phyloP scores from a whole-genome alignment of 2,113 vertebrate species.

The Acrocephalus kingi region DNA sequence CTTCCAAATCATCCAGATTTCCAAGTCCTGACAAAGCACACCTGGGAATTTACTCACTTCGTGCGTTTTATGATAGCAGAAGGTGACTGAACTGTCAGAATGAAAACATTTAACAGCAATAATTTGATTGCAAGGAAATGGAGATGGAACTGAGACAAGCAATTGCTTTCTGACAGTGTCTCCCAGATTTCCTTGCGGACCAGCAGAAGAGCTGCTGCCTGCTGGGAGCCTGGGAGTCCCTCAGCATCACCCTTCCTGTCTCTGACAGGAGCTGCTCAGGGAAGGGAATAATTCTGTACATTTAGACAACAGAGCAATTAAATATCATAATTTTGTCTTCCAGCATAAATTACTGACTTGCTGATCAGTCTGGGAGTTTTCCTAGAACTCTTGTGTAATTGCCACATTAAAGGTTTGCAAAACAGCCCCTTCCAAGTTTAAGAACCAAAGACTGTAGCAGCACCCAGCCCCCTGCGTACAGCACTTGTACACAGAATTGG shows the following conservation, averaged over 20 bases:
- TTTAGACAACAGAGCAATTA: not conserved
- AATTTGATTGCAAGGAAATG: not conserved
- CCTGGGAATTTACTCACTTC: not conserved
- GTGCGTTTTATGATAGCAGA: not conserved
- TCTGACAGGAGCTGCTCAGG: not conserved
- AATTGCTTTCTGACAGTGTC: not conserved
- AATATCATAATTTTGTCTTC: not conserved
- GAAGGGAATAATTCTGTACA: not conserved
- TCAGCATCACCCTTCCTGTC: not conserved
- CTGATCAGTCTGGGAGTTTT: not conserved
- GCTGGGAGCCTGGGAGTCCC: not conserved
- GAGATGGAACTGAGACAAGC: not conserved
- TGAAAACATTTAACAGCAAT: not conserved
- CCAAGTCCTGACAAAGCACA: not conserved
- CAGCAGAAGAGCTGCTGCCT: not conserved
- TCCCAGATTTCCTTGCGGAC: not conserved
- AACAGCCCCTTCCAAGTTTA: not conserved
- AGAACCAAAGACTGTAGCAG: not conserved
- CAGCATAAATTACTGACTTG: not conserved
- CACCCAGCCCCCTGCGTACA: fast-evolving
- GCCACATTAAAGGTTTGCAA: not conserved
- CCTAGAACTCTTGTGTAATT: not conserved
- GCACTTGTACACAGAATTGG: not conserved
- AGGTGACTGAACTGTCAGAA: not conserved
- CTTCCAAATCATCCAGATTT: not conserved